Evolutionary conservation across 30 jellyfish, hydroid and myxozoan species (phyloP).

Genomic region (Hydractinia echinata): DNA sequence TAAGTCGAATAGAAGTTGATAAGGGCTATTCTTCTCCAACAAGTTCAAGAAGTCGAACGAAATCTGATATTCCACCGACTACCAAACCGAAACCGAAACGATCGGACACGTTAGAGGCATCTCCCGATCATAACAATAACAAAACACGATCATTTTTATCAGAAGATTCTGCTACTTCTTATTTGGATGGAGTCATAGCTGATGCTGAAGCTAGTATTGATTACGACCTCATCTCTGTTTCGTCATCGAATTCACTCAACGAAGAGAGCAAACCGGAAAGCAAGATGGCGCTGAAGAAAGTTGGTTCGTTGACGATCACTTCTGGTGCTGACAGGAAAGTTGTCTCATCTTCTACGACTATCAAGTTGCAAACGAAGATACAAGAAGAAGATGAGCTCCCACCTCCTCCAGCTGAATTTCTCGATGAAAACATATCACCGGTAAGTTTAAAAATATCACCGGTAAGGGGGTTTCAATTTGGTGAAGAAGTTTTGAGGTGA

Average conservation of each 20-base stretch:
- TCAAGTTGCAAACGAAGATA: background rate
- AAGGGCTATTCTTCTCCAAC: conserved; percentile 23
- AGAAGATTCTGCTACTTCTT: conserved; percentile 48
- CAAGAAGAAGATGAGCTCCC: conserved; percentile 29
- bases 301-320: background rate
- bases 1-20: background rate
- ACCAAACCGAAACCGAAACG: conserved; percentile 76
- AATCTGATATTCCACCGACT: conserved; percentile 63
- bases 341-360: background rate
- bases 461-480: too few species aligned
- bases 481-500: too few species aligned
- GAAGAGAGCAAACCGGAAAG: background rate
- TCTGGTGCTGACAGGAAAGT: conserved; percentile 1
- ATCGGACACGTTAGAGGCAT: background rate
- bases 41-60: background rate
- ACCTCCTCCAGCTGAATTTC: conserved; percentile 51
- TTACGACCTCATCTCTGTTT: conserved; percentile 40
- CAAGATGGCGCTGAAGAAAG: background rate
- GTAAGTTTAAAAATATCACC: too few species aligned
- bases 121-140: conserved; percentile 20
- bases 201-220: conserved; percentile 69
- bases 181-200: conserved; percentile 57
- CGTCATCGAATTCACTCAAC: conserved; percentile 16
- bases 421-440: background rate
- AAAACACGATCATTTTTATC: background rate